Conservation (phyloP, 2,888 invertebrate species). For the Eremobia ochroleuca region DNA sequence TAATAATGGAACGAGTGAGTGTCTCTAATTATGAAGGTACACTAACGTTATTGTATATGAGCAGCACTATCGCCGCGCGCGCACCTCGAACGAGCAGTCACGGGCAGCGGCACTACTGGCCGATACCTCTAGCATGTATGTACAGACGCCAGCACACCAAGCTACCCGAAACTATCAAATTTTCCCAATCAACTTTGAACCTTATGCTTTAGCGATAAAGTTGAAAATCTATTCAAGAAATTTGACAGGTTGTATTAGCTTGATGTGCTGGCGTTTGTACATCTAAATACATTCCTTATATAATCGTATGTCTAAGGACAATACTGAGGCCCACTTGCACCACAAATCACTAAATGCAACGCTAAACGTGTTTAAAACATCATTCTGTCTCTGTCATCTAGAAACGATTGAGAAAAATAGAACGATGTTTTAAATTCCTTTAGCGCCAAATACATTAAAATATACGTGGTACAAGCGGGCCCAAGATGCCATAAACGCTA, state of each 20-base stretch:
- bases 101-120: background rate
- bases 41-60: slow-evolving; percentile 22
- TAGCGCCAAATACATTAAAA: background rate
- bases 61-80: slow-evolving; percentile 23
- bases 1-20: slow-evolving; percentile 28
- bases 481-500: background rate
- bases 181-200: no score
- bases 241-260: no score
- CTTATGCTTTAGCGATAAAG: no score
- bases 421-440: background rate
- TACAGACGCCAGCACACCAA: no score
- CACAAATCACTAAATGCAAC: background rate
- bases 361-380: background rate
- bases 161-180: no score
- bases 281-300: slow-evolving; percentile 21
- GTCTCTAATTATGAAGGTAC: background rate
- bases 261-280: no score
- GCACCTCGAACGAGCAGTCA: background rate
- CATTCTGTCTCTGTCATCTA: background rate
- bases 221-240: no score
- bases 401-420: background rate
- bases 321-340: background rate
- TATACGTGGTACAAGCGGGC: background rate
- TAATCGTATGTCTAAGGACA: background rate
- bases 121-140: slow-evolving; percentile 21